phyloP scores from a whole-genome alignment of 1,140 invertebrate genomes.

The Pinna nobilis region DNA sequence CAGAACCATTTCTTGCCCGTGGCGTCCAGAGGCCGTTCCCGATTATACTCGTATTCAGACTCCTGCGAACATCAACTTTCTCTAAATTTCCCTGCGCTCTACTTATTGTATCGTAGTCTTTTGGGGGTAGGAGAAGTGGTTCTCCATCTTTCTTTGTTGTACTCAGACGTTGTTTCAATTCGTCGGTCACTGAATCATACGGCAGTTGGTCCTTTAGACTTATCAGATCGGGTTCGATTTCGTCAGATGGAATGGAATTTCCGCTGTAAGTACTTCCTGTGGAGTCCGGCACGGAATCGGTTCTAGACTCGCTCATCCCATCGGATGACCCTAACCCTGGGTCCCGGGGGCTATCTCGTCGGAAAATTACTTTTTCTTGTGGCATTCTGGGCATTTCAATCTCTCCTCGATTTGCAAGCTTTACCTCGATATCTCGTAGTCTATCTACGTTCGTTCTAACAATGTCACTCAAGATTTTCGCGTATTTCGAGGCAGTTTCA shows the following conservation, averaged over 20 bases:
- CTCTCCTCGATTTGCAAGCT: constrained; percentile 63
- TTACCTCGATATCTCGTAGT: constrained; percentile 66
- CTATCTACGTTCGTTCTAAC: constrained; percentile 87
- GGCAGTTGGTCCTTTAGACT: constrained; percentile 80
- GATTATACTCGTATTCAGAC: constrained; percentile 51
- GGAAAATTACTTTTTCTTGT: constrained; percentile 34
- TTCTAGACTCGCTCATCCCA: constrained; percentile 50
- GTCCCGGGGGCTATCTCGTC: not conserved
- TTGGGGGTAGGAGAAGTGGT: constrained; percentile 90
- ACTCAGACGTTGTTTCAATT: constrained; percentile 89
- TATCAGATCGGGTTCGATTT: constrained; percentile 64
- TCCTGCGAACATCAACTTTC: constrained; percentile 43
- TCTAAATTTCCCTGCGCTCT: constrained; percentile 83
- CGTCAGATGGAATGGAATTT: constrained; percentile 48
- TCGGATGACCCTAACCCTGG: constrained; percentile 43
- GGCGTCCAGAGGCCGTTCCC: constrained; percentile 10
- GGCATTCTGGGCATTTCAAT: constrained; percentile 53
- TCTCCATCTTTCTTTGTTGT: constrained; percentile 72
- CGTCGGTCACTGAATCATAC: constrained; percentile 93
- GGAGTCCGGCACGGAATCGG: constrained; percentile 53
- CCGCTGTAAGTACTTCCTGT: constrained; percentile 59
- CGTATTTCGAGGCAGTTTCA: constrained; percentile 90
- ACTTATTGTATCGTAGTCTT: constrained; percentile 90
- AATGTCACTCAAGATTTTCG: constrained; percentile 86
- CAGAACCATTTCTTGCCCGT: constrained; percentile 46